Evolutionary conservation across 2,113 vertebrate species (phyloP), one percentile per base, ranked within the genome.

Genomic region (Cebus imitator): DNA sequence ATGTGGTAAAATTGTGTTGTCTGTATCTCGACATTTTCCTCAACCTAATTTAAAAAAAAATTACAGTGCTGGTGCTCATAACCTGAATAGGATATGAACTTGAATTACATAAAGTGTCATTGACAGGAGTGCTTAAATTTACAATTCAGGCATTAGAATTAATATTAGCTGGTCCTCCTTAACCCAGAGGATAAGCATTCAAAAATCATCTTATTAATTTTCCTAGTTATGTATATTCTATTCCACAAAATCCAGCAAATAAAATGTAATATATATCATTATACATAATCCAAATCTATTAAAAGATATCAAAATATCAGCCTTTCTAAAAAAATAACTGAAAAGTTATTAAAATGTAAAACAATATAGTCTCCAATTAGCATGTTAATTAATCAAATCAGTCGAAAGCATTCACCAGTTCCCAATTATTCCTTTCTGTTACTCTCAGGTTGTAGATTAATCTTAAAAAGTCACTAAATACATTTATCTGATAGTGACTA

Each of bases 291-390:
- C 30, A 75, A 75, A 75, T 70, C 27, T 87, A 82, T 8, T 95
- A 17, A 91, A 96, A 92, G 57, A 30, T 90, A 78, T 52, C 83
- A 85, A 3, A 79, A 23, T 86, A 55, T 90, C 30, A 90, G 18
- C 18, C 61, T 82, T 96, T 78, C 21, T 18, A 25, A 50, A 91
- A 83, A 66, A 93, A 66, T 21, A 96, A 81, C 12, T 90, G 2
- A 95, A 90, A 92, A 5, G 32, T 48, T 89, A 84, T 78, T 93
- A 93, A 95, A 95, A n/a, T 90, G 45, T 32, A 97, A 84, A 94
- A 84, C 8, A 96, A 96, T 48, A 90, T 78, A 75, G 17, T 64
- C 37, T 85, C 14, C 14, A 84, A 72, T 81, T 88, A 88, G 23
- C 27, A 94, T 40, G 21, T 68, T 75, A 70, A 37, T 78, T 94